Percentiles rank a stretch among this genome's conserved stretches.
phyloP scores from a whole-genome alignment of 2,888 invertebrate genomes.

The Epinotia ramella region DNA sequence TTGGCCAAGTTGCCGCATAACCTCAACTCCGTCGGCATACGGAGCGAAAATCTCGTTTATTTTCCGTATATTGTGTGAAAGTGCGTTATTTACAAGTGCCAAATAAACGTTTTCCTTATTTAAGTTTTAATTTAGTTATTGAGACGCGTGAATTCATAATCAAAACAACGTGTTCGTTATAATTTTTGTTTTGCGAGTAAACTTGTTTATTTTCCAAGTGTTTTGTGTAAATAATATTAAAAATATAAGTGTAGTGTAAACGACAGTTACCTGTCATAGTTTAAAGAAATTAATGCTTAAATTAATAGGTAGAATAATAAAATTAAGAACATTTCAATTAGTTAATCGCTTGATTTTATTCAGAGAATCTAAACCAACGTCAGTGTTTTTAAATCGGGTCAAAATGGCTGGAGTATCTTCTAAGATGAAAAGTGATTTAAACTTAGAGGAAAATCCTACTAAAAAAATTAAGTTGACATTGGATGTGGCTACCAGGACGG shows the following conservation, averaged over 20 bases:
- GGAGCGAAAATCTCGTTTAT: slow-evolving; percentile 27
- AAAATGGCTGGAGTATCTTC: slow-evolving; percentile 61
- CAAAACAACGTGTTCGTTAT: slow-evolving; percentile 26
- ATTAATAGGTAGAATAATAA: slow-evolving; percentile 38
- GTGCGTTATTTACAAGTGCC: slow-evolving; percentile 17
- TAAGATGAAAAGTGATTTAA: slow-evolving; percentile 61
- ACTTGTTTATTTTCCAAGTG: slow-evolving; percentile 18
- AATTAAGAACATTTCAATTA: not conserved
- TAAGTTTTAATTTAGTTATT: not conserved
- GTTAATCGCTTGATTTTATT: slow-evolving; percentile 1
- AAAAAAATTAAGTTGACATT: slow-evolving; percentile 68
- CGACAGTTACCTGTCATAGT: slow-evolving; percentile 11
- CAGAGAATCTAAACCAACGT: slow-evolving; percentile 5
- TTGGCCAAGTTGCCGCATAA: slow-evolving; percentile 48
- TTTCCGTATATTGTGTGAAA: slow-evolving; percentile 50
- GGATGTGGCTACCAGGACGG: slow-evolving; percentile 65
- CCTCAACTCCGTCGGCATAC: slow-evolving; percentile 54
- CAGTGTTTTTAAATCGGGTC: slow-evolving; percentile 43
- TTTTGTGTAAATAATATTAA: not conserved
- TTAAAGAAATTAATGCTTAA: slow-evolving; percentile 42
- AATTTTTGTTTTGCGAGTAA: not conserved
- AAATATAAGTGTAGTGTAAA: not conserved
- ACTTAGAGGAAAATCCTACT: slow-evolving; percentile 59
- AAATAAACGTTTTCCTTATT: not conserved
- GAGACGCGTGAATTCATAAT: not conserved